Conservation (phyloP, 1,140 invertebrate species). For the Calephelis virginiensis region DNA sequence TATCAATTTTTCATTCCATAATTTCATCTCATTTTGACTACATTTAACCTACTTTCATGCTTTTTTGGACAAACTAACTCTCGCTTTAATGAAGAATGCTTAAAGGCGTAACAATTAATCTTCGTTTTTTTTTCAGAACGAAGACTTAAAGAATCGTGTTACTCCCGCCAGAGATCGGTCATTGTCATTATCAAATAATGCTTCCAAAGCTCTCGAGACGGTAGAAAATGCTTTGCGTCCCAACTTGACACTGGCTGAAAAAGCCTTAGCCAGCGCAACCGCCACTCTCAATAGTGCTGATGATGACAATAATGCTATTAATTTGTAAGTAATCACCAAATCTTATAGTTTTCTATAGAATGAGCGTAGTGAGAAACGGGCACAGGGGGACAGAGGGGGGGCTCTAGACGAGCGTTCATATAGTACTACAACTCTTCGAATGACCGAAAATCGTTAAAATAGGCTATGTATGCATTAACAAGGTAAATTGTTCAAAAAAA, state of each 20-base stretch:
- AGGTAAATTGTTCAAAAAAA: too few species aligned
- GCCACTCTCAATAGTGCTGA: conserved; percentile 43
- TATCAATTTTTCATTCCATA: too few species aligned
- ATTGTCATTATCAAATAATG: conserved; percentile 35
- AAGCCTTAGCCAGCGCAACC: conserved; percentile 37
- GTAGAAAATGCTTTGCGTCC: conserved; percentile 47
- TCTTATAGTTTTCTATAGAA: conserved; percentile 6
- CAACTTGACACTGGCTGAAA: conserved; percentile 49
- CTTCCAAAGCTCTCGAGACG: conserved; percentile 36
- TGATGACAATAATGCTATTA: conserved; percentile 56
- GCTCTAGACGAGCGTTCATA: too few species aligned
- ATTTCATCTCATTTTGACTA: too few species aligned
- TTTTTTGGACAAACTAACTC: too few species aligned
- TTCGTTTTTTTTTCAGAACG: conserved; percentile 41
- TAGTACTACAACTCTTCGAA: too few species aligned
- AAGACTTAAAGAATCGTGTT: conserved; percentile 41
- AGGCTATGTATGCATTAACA: too few species aligned
- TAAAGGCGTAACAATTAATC: background rate
- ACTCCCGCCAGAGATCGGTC: conserved; percentile 49
- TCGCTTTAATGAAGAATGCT: too few species aligned
- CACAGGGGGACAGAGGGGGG: too few species aligned
- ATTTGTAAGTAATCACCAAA: conserved; percentile 49
- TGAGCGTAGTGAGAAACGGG: too few species aligned
- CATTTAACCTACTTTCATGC: too few species aligned
- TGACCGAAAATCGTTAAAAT: too few species aligned